Base-by-base conservation (phyloP, 2,797 vertebrate species). In the Typhlichthys subterraneus region DNA sequence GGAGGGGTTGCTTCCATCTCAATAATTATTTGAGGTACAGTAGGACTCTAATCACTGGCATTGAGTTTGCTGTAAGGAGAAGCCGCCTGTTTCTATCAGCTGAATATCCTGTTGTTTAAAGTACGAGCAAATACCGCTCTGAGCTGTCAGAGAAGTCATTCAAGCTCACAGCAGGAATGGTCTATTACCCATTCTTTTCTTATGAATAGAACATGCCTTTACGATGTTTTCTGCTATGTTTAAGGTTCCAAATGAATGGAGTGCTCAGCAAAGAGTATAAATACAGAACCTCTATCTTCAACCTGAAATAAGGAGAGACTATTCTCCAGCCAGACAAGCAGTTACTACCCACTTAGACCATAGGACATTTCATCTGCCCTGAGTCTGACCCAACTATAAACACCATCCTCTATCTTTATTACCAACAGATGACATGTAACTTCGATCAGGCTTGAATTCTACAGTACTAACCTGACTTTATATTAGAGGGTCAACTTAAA, bases 401-500 rank as follows among this genome's bases (percentile, higher is more conserved):
- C 12, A 3, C 48, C 45, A 51, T 31, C 45, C 51, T 15, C 65
- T 62, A 72, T 79, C 69, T 65, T 67, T 53, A 70, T 72, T 69
- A 69, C 64, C 52, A 47, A 42, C 65, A 9, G 4, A 58, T 72
- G 15, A 48, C 53, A 57, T 61, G 53, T 66, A 70, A 80, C 85
- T 59, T 58, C 23, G 38, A 66, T 52, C 12, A 23, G 31, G 57
- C 80, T 79, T 77, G 84, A 79, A 14, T 85, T 80, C 84, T 29
- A 29, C 23, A 29, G 57, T 48, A 42, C 12, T 15, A 42, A 42
- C 51, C 45, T 45, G 63, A 73, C 70, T 80, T 77, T 67, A 85
- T 67, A 85, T 84, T 75, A 75, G 51, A 48, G 54, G 82, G 75
- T 84, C 86, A 83, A 88, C 75, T 57, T 23, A 23, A 23, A 23